phyloP scores from a whole-genome alignment of 1,140 invertebrate species.

The Drosophila ercepeae region DNA sequence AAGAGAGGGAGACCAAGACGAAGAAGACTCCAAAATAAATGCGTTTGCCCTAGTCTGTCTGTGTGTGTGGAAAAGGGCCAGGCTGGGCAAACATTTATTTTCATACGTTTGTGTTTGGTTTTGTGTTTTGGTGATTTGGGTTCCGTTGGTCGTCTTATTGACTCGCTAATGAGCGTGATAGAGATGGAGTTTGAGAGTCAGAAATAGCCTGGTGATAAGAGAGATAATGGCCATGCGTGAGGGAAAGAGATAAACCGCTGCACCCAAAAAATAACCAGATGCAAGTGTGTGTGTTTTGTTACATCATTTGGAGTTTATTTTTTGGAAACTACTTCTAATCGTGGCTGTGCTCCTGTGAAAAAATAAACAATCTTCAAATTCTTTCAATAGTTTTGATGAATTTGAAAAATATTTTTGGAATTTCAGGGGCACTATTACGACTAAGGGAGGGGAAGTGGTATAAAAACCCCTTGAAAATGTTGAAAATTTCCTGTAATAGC shows the following conservation, averaged over 20 bases:
- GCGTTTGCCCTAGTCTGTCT: neutral
- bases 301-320: constrained; percentile 29
- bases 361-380: constrained; percentile 75
- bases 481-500: too few relatives aligned
- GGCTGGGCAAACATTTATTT: constrained; percentile 52
- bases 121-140: constrained; percentile 34
- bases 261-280: constrained; percentile 2
- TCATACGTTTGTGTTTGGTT: constrained; percentile 40
- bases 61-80: constrained; percentile 40
- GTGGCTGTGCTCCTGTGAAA: constrained; percentile 57
- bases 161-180: constrained; percentile 46
- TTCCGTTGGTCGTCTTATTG: constrained; percentile 49
- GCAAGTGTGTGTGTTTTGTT: constrained; percentile 40
- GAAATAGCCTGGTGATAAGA: constrained; percentile 19
- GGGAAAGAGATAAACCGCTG: constrained; percentile 6
- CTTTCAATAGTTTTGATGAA: constrained; percentile 40
- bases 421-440: too few relatives aligned
- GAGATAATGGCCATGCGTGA: constrained; percentile 19
- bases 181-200: neutral
- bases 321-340: constrained; percentile 26
- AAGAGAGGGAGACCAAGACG: constrained; percentile 10
- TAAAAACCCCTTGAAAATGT: neutral
- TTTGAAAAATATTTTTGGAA: constrained; percentile 5
- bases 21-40: constrained; percentile 32
- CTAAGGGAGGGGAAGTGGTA: neutral